phyloP scores from a whole-genome alignment of 2,888 invertebrate species.

The Corythucha ciliata region DNA sequence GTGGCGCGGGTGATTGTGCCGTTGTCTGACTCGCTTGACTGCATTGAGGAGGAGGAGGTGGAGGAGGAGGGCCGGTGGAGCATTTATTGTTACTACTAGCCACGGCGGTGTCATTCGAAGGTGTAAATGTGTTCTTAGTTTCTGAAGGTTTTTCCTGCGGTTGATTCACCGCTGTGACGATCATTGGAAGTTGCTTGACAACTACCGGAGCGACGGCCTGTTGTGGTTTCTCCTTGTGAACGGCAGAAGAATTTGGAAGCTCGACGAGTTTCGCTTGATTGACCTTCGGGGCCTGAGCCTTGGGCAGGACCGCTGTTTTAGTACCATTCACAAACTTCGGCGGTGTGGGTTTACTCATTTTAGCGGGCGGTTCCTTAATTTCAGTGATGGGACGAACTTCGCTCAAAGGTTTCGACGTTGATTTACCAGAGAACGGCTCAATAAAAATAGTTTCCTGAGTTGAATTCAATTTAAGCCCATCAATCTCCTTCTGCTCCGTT shows the following conservation, averaged over 20 bases:
- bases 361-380: not conserved
- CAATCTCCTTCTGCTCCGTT: conserved; percentile 28
- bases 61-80: too few species aligned
- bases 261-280: conserved; percentile 26
- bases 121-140: not conserved
- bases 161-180: not conserved
- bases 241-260: conserved; percentile 24
- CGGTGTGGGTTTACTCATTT: conserved; percentile 12
- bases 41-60: too few species aligned
- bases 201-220: conserved; percentile 30
- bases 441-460: conserved; percentile 21
- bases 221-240: conserved; percentile 28
- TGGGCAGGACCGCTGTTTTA: not conserved
- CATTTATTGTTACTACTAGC: not conserved
- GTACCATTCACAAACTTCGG: too few species aligned
- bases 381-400: conserved; percentile 4
- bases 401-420: conserved; percentile 7
- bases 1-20: too few species aligned
- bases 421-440: conserved; percentile 15
- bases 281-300: conserved; percentile 4
- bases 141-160: not conserved
- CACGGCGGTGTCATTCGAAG: not conserved
- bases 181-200: conserved; percentile 19
- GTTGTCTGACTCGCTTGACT: too few species aligned
- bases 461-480: conserved; percentile 29